Conservation (phyloP, 1,140 invertebrate species). For the Lepidostoma basale region DNA sequence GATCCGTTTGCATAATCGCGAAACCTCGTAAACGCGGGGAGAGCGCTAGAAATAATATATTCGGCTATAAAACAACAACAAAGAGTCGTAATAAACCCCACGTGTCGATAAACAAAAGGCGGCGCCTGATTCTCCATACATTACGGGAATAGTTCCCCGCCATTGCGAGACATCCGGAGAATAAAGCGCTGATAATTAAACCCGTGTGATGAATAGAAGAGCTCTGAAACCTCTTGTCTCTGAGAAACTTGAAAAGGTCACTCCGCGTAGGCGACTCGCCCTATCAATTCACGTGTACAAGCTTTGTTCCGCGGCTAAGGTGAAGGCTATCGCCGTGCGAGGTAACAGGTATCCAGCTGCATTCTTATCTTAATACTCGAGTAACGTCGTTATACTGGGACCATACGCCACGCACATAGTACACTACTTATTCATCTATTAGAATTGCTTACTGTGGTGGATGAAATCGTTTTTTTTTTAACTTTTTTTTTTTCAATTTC, state of each 20-base stretch:
- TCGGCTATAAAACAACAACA: conserved; percentile 13
- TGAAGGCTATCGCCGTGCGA: not conserved
- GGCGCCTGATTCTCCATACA: conserved; percentile 18
- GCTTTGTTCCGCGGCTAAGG: not conserved
- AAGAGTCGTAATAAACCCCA: conserved; percentile 21
- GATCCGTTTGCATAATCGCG: not conserved
- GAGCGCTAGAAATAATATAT: conserved; percentile 8
- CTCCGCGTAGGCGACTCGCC: not conserved
- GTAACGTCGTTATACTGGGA: too few species aligned
- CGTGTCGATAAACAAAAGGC: conserved; percentile 22
- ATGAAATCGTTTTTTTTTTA: too few species aligned
- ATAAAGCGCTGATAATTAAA: conserved; percentile 19
- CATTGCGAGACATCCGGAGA: conserved; percentile 3
- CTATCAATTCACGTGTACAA: not conserved
- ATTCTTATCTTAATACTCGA: too few species aligned
- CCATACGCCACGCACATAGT: too few species aligned
- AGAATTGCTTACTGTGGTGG: too few species aligned
- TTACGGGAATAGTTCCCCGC: not conserved
- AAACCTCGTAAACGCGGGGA: not conserved
- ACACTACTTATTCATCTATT: too few species aligned
- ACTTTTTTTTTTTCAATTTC: too few species aligned
- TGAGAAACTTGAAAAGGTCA: conserved; percentile 1
- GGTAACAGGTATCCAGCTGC: too few species aligned
- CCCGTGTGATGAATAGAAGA: conserved; percentile 12
- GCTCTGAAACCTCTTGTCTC: not conserved